Evolutionary conservation across 2,888 invertebrate species (phyloP).

Genomic region (Caenorhabditis sp.): DNA sequence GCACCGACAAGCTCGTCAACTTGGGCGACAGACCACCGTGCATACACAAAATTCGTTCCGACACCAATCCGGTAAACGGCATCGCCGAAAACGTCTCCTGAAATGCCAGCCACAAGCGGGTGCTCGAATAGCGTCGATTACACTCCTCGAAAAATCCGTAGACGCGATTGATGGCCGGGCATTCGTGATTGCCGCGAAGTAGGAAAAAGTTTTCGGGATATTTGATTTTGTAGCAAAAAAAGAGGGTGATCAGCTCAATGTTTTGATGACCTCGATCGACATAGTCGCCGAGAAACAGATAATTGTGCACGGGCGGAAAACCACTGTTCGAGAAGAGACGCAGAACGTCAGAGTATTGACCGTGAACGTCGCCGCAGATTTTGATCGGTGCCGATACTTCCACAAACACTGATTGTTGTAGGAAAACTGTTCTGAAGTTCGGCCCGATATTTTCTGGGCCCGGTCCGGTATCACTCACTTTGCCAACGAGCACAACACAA

Average conservation of each 20-base stretch:
- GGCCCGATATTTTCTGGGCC: not conserved
- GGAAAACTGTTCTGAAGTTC: slow-evolving; percentile 37
- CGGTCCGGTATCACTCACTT: slow-evolving; percentile 5
- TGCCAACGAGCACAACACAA: slow-evolving; percentile 44
- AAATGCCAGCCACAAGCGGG: slow-evolving; percentile 54
- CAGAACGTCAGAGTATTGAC: slow-evolving; percentile 59
- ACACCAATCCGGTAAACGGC: slow-evolving; percentile 57
- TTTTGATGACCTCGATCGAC: slow-evolving; percentile 60
- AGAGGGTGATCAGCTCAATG: slow-evolving; percentile 51
- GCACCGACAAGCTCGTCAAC: slow-evolving; percentile 48
- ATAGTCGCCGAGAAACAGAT: slow-evolving; percentile 64
- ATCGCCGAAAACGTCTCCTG: slow-evolving; percentile 56
- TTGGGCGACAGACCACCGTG: slow-evolving; percentile 55
- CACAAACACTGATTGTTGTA: slow-evolving; percentile 48
- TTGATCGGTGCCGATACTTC: slow-evolving; percentile 59
- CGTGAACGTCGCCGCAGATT: slow-evolving; percentile 63
- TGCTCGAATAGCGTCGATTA: slow-evolving; percentile 50
- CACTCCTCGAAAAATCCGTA: slow-evolving; percentile 65
- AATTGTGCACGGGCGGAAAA: slow-evolving; percentile 57
- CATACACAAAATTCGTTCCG: slow-evolving; percentile 49
- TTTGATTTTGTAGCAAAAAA: slow-evolving; percentile 52
- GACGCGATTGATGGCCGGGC: slow-evolving; percentile 54
- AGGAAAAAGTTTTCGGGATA: slow-evolving; percentile 56
- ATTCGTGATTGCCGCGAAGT: slow-evolving; percentile 59
- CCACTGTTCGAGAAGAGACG: slow-evolving; percentile 55